Percentiles rank a stretch among this genome's conserved stretches.
Evolutionary conservation across 2,797 vertebrate genomes (phyloP).

Genomic region (Gymnoscopelus microlampas): DNA sequence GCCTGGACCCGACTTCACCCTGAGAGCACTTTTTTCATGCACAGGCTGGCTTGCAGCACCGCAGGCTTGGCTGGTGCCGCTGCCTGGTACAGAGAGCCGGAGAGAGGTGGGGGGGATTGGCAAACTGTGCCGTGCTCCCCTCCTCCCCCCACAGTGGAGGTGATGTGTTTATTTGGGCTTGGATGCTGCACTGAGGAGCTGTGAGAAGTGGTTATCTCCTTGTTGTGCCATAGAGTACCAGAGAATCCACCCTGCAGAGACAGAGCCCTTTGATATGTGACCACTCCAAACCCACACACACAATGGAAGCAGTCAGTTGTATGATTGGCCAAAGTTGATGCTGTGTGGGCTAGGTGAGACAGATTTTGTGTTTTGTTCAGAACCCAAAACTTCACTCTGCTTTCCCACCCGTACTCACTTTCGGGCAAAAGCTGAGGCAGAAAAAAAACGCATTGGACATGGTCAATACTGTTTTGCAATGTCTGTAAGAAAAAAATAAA

Average conservation of each 20-base stretch:
- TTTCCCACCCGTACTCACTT: conserved; percentile 33
- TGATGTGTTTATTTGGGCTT: conserved; percentile 82
- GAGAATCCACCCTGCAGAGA: conserved; percentile 76
- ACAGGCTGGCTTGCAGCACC: conserved; percentile 70
- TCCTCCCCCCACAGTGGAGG: conserved; percentile 65
- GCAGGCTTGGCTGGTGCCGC: conserved; percentile 67
- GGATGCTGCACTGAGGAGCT: conserved; percentile 67
- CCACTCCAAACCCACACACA: conserved; percentile 72
- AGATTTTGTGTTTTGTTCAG: conserved; percentile 50
- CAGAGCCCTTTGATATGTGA: conserved; percentile 77
- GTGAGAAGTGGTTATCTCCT: conserved; percentile 73
- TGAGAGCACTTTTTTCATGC: conserved; percentile 68
- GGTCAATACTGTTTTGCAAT: conserved; percentile 13
- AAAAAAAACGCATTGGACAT: conserved; percentile 30
- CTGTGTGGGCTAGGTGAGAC: conserved; percentile 68
- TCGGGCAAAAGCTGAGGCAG: conserved; percentile 23
- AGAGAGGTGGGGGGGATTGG: conserved; percentile 50
- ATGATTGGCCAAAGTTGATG: conserved; percentile 68
- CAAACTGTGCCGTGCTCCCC: conserved; percentile 65
- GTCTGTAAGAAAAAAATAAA: conserved; percentile 46
- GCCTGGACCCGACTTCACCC: conserved; percentile 56
- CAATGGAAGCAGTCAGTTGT: conserved; percentile 73
- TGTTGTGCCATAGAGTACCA: conserved; percentile 71
- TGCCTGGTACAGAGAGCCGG: conserved; percentile 32
- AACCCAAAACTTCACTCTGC: conserved; percentile 43